phyloP scores from a whole-genome alignment of 2,113 vertebrate genomes.

The Vulpes vulpes region DNA sequence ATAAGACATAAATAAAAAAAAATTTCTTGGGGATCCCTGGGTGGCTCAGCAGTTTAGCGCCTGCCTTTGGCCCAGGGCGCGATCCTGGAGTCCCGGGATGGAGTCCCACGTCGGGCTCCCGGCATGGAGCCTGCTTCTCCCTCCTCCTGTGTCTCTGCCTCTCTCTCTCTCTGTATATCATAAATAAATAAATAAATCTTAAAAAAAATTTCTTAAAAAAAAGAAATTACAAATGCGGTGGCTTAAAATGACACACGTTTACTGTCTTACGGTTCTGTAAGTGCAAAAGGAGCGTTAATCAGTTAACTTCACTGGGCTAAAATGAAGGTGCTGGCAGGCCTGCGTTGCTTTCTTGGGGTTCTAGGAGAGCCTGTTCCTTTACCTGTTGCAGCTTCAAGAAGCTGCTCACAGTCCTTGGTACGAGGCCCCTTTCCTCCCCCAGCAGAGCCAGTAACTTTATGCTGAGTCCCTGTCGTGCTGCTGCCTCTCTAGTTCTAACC shows the following conservation, averaged over 20 bases:
- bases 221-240: not conserved
- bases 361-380: too few species aligned
- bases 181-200: too few species aligned
- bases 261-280: not conserved
- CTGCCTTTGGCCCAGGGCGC: too few species aligned
- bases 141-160: too few species aligned
- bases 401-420: not conserved
- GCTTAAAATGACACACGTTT: not conserved
- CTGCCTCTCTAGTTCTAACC: not conserved
- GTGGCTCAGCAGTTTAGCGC: too few species aligned
- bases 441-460: accelerated
- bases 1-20: not conserved
- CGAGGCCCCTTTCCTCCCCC: accelerated
- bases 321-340: not conserved
- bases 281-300: not conserved
- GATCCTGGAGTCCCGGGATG: too few species aligned
- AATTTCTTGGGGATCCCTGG: too few species aligned
- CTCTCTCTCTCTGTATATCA: too few species aligned
- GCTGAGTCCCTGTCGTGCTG: not conserved
- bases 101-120: too few species aligned
- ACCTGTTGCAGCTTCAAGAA: not conserved
- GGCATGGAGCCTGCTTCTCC: too few species aligned
- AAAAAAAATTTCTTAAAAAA: too few species aligned
- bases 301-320: not conserved
- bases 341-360: not conserved